Evolutionary conservation across 2,113 vertebrate genomes (phyloP), one percentile per base, ranked within the genome.

Genomic region (Psittacula cyanocephala): DNA sequence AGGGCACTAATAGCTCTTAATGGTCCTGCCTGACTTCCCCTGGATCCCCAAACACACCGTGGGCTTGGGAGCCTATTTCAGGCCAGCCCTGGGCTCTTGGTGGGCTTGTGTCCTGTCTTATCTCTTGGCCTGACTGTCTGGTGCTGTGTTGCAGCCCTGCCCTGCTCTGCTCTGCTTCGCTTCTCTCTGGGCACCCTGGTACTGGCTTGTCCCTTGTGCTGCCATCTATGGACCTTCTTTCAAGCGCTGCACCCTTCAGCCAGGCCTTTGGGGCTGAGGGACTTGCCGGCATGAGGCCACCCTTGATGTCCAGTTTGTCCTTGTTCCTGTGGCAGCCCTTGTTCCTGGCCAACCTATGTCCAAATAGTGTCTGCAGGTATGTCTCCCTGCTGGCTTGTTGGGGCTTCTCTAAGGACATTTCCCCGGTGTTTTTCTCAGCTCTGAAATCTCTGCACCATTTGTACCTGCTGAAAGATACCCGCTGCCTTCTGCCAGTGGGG

Each of bases 351-450:
- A 29, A 7, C 28, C 67, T 28, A 20, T 12, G 9, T 33, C 52
- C 41, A 3, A 3, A 5, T 13, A 29, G 12, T 10, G 11, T 6
- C 29, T 65, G 14, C 12, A 3, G 31, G n/a, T 43, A 4, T 0
- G 1, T 15, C 25, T 76, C 6, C 23, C 37, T 2, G 1, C 3
- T 27, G 43, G 4, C 39, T 84, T 71, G 41, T 20, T 25, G 39
- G 29, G 25, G 57, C 15, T 57, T 47, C 64, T 87, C 50, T 16
- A 43, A 60, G 93, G 72, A 44, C 69, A 29, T 64, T 62, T 63
- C 82, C 41, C 91, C 77, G 55, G 35, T 46, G 7, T 59, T 88
- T 91, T 60, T 64, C 63, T 29, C 77, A 81, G 82, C 83, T 92
- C 68, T 83, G 69, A 20, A 65, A 60, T 35, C 64, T 52, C 25